Evolutionary conservation across 1,140 invertebrate species (phyloP).

Genomic region (Wasmannia auropunctata): DNA sequence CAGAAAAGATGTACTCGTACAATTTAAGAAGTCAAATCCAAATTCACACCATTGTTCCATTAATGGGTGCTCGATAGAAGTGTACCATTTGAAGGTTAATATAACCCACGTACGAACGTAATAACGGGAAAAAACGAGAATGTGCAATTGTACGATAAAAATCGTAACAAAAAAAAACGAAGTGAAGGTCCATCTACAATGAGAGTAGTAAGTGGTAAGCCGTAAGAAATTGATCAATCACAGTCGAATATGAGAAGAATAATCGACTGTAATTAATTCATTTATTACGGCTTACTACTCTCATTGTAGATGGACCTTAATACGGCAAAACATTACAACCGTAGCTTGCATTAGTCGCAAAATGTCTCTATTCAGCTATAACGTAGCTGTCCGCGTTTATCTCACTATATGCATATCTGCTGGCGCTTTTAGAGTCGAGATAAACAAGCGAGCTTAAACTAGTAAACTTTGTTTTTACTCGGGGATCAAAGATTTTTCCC

Average conservation of each 20-base stretch:
- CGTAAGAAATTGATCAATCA: too few species aligned
- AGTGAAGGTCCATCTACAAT: too few species aligned
- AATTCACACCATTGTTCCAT: too few species aligned
- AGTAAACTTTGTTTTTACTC: slow-evolving; percentile 41
- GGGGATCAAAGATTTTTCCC: slow-evolving; percentile 50
- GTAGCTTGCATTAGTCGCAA: slow-evolving; percentile 13
- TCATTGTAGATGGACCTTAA: too few species aligned
- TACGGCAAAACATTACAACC: neutral
- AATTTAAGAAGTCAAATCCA: too few species aligned
- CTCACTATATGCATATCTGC: slow-evolving; percentile 12
- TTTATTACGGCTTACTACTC: too few species aligned
- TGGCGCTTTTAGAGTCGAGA: slow-evolving; percentile 38
- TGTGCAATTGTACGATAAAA: neutral
- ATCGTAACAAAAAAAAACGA: neutral
- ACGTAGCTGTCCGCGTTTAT: slow-evolving; percentile 26
- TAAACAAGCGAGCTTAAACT: slow-evolving; percentile 50
- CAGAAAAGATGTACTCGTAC: too few species aligned
- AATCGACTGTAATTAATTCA: too few species aligned
- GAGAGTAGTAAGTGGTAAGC: too few species aligned
- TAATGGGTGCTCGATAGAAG: too few species aligned
- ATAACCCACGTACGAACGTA: neutral
- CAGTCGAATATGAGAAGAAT: too few species aligned
- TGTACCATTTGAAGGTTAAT: too few species aligned
- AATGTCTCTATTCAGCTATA: neutral
- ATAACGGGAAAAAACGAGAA: neutral